Base-by-base conservation (phyloP, 2,113 vertebrate species). In the Chauna torquata region DNA sequence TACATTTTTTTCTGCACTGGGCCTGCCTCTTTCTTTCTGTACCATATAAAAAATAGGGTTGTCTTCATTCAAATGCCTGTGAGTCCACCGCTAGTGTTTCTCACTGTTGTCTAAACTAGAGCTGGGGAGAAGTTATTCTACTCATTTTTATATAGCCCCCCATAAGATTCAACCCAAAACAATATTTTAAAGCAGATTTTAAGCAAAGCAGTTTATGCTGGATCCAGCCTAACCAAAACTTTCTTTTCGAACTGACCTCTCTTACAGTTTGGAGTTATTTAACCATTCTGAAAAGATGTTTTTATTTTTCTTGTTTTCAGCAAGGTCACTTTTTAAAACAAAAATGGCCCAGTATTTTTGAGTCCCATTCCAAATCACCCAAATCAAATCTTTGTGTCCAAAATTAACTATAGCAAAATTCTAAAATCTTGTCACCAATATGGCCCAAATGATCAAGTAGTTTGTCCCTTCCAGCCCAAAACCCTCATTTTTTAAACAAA, bases 121-220 rank as follows among this genome's bases (percentile, higher is more conserved):
- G 13, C 45, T 66, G 40, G 14, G 32, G n/a, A 90, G 23, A 75
- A 3, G 0, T 52, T 94, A 32, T 32, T 66, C n/a, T 90, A 61
- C 80, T 90, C 27, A 32, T 92, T 94, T 94, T 86, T 88, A 61
- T 74, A 58, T 38, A 85, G 71, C 49, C 20, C 90, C 64, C 77
- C 74, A 28, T 75, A 66, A 66, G 9, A 78, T 81, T 92, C 45
- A 86, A 66, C 20, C 11, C 8, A 14, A 78, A 90, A 24, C 24
- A 93, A 49, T 77, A 83, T 88, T 93, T 92, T 93, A 3, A 88
- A 80, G 40, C 54, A 57, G 75, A 82, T 88, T 92, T 90, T 81
- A 70, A 84, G 76, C 28, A 38, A 92, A 66, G 18, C 49, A 83
- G 28, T 91, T 95, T 94, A 58, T 66, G 59, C 22, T 86, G 54